Percentiles rank a stretch among this genome's conserved stretches.
These are phyloP conservation scores for Athripsodes cinereus DNA, from an alignment of 2,888 invertebrate species.

Conservation along the genomic window DNA sequence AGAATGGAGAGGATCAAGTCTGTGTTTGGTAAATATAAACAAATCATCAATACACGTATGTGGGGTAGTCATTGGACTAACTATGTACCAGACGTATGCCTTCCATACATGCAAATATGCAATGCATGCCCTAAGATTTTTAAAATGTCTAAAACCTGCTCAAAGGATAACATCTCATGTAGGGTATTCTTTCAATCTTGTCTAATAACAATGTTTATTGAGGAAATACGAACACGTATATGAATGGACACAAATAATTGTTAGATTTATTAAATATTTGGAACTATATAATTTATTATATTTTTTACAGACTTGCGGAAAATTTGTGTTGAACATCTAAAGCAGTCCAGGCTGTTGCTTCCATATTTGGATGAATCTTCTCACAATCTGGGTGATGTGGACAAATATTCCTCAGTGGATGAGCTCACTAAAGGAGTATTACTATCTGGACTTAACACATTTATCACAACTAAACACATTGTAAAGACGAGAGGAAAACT, in stretches of 20 bases:
- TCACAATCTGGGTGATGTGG: conserved; percentile 36
- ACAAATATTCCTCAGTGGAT: conserved; percentile 48
- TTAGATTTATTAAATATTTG: too few relatives aligned
- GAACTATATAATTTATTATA: too few relatives aligned
- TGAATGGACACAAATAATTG: too few relatives aligned
- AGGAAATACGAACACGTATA: neutral
- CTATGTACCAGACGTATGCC: too few relatives aligned
- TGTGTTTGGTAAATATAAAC: conserved; percentile 45
- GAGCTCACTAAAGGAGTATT: conserved; percentile 54
- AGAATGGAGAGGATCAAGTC: conserved; percentile 47
- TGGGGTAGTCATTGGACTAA: too few relatives aligned
- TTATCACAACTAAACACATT: conserved; percentile 44
- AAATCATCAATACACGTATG: too few relatives aligned
- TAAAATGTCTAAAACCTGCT: too few relatives aligned
- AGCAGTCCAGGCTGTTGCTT: conserved; percentile 41
- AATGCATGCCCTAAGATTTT: too few relatives aligned
- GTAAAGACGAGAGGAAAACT: conserved; percentile 51
- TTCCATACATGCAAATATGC: too few relatives aligned
- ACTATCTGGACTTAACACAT: conserved; percentile 51
- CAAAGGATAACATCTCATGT: too few relatives aligned
- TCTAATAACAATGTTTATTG: neutral
- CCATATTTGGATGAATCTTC: conserved; percentile 13
- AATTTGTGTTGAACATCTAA: conserved; percentile 49
- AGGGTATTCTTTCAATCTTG: too few relatives aligned
- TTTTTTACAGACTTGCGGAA: conserved; percentile 44